Base-by-base conservation (phyloP, 2,113 vertebrate species). In the Dendrocopos noguchii region DNA sequence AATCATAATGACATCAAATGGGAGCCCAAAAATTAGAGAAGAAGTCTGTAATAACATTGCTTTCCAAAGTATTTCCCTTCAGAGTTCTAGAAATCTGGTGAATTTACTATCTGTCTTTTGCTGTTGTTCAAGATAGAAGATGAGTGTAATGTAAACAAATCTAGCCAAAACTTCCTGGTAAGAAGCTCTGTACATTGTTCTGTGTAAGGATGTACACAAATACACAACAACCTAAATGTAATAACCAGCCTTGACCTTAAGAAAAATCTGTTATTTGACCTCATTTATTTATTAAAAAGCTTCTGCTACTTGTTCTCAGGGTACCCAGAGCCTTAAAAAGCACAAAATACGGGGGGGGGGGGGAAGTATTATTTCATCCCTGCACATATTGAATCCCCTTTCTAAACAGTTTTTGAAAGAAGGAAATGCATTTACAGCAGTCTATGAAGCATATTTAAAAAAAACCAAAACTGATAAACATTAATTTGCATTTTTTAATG, bases 221-320 rank as follows among this genome's bases (percentile, higher is more conserved):
- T 20, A 73, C 39, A 92, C 16, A 65, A 44, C 27, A 57, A 57
- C 16, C 33, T 67, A 64, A 93, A 55, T 17, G 53, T 17, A 13
- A 27, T n/a, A 65, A 25, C 46, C 50, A 83, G 53, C 50, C 70
- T 59, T 39, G 31, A 82, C 87, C 84, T 13, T 16, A 33, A 22
- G 39, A 57, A 71, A 91, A 84, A 85, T 39, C 73, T 66, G 61
- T 68, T 88, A n/a, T 72, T 91, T 93, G 94, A 93, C 78, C 94
- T 94, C 77, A 77, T 79, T 93, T 75, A 91, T 73, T 88, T 90
- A 89, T 84, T 82, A 93, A 86, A 92, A 91, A 74, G 29, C 27
- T 82, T 63, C 66, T 60, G 27, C 53, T 87, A 91, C 89, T 94
- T 89, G 83, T 14, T 86, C 27, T 71, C 46, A 42, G 68, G 16